Evolutionary conservation across 2,888 invertebrate species (phyloP).

Genomic region (Metallyticus violacea): DNA sequence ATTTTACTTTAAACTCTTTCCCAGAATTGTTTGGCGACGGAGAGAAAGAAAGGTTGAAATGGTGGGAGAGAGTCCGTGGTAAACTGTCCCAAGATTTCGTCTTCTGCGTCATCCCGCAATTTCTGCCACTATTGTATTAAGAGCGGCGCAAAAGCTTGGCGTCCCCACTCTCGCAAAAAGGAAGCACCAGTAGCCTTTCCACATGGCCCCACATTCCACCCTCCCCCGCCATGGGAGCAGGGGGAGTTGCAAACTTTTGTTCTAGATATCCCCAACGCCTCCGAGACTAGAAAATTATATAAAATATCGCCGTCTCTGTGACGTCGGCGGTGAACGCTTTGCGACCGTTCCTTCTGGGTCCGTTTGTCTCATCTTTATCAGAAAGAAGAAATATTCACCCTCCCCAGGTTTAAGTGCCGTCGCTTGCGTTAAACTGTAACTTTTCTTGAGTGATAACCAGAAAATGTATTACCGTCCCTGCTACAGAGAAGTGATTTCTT

Average conservation of each 20-base stretch:
- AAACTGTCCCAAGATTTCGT: constrained; percentile 12
- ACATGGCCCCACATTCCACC: background rate
- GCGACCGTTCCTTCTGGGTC: no score
- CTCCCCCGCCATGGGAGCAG: background rate
- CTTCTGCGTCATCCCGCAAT: background rate
- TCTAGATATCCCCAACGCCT: background rate
- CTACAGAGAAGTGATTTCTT: background rate
- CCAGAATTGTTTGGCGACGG: background rate
- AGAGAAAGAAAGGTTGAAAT: background rate
- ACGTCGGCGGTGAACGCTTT: background rate
- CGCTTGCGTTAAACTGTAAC: background rate
- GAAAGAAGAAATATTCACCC: background rate
- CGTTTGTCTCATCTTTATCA: background rate
- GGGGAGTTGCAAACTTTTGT: background rate
- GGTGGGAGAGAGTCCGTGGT: background rate
- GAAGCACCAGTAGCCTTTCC: background rate
- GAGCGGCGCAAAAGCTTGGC: background rate
- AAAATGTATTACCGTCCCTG: background rate
- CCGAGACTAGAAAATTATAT: background rate
- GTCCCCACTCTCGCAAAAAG: background rate
- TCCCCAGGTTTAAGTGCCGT: background rate
- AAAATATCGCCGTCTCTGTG: background rate
- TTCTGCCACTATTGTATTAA: background rate
- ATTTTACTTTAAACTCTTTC: constrained; percentile 18
- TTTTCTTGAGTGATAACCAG: background rate